phyloP scores from a whole-genome alignment of 92 coral and sea anemone genomes.

The Anthopleura xanthogrammica region DNA sequence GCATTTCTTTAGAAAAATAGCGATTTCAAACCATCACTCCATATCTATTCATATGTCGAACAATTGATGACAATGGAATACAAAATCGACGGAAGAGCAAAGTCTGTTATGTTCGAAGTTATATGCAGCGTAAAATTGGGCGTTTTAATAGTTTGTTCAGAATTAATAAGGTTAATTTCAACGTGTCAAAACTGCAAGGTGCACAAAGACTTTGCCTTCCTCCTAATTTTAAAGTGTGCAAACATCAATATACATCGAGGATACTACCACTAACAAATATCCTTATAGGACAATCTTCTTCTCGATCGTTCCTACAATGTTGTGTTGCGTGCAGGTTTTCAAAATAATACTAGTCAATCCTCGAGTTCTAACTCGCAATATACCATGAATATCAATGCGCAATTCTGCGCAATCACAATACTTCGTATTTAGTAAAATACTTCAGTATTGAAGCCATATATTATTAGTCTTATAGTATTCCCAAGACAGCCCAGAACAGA shows the following conservation, averaged over 20 bases:
- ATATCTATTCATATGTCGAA: not conserved
- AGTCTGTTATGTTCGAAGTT: not conserved
- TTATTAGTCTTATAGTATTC: not conserved
- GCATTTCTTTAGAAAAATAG: not conserved
- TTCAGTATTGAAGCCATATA: not conserved
- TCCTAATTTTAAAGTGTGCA: slow-evolving; percentile 25
- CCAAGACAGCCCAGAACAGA: not conserved
- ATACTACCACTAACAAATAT: not conserved
- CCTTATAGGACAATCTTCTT: not conserved
- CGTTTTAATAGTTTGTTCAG: slow-evolving; percentile 13
- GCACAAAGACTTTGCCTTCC: slow-evolving; percentile 16
- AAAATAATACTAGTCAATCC: not conserved
- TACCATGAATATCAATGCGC: not conserved
- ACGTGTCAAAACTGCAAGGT: slow-evolving; percentile 10
- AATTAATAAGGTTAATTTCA: slow-evolving; percentile 24
- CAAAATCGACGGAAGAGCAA: not conserved
- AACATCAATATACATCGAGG: slow-evolving; percentile 12
- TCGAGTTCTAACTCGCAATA: not conserved
- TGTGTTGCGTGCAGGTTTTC: not conserved
- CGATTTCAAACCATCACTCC: not conserved
- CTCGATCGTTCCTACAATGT: no score
- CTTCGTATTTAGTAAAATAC: not conserved
- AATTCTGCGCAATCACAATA: not conserved
- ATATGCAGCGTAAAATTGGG: slow-evolving; percentile 8
- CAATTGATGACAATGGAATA: not conserved